Conservation (phyloP, 2,888 invertebrate species). For the Byasa hedistus region DNA sequence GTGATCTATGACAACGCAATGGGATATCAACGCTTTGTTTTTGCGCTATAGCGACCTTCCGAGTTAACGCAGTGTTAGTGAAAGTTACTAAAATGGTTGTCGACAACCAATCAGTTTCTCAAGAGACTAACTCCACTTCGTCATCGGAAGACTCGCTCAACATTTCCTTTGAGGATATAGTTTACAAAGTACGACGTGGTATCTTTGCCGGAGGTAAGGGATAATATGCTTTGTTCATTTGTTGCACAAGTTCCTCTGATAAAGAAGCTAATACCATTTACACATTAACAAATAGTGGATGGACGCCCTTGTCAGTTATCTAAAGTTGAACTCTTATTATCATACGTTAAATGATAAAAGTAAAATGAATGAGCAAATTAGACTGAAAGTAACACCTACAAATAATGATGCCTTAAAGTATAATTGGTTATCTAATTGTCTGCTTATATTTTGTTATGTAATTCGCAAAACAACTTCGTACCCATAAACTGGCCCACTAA, state of each 20-base stretch:
- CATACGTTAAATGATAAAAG: slow-evolving; percentile 40
- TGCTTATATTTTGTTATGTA: slow-evolving; percentile 19
- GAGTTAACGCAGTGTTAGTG: slow-evolving; percentile 43
- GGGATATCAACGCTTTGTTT: slow-evolving; percentile 46
- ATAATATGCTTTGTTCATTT: slow-evolving; percentile 27
- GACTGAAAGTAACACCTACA: slow-evolving; percentile 13
- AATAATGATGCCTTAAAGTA: not conserved
- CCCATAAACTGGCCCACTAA: slow-evolving; percentile 7
- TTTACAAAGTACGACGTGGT: slow-evolving; percentile 82
- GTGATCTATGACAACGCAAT: slow-evolving; percentile 53
- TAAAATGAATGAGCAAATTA: slow-evolving; percentile 32
- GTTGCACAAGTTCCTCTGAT: slow-evolving; percentile 19
- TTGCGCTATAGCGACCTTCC: slow-evolving; percentile 41
- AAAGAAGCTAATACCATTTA: slow-evolving; percentile 26
- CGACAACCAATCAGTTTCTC: slow-evolving; percentile 61
- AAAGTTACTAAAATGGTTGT: slow-evolving; percentile 56
- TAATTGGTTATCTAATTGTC: slow-evolving; percentile 21
- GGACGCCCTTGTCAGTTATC: slow-evolving; percentile 38
- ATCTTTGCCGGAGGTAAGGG: slow-evolving; percentile 78
- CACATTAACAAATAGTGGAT: slow-evolving; percentile 35
- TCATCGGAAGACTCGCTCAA: slow-evolving; percentile 76
- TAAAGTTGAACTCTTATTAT: slow-evolving; percentile 40
- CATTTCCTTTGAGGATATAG: slow-evolving; percentile 83
- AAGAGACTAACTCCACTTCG: slow-evolving; percentile 65
- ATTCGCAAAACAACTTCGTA: slow-evolving; percentile 13